phyloP scores from a whole-genome alignment of 2,888 invertebrate species.

The Rhorus exstirpatorius region DNA sequence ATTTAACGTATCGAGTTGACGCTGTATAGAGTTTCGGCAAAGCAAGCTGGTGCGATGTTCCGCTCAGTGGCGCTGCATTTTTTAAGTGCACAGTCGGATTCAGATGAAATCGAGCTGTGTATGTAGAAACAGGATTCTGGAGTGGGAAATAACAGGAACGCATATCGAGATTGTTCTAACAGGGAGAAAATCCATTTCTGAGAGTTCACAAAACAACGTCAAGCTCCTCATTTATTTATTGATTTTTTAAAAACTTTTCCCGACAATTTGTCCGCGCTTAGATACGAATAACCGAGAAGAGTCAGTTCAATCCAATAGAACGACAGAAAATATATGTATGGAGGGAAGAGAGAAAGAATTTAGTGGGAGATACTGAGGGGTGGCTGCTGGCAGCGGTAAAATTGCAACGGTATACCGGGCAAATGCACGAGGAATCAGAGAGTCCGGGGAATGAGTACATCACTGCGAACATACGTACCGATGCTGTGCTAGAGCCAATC shows the following conservation, averaged over 20 bases:
- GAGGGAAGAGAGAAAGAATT: slow-evolving; percentile 20
- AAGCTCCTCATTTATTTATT: slow-evolving; percentile 16
- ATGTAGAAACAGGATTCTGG: not conserved
- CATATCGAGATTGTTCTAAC: no score
- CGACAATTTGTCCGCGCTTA: slow-evolving; percentile 25
- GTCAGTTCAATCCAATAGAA: slow-evolving; percentile 30
- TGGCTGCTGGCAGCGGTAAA: slow-evolving; percentile 43
- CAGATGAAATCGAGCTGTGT: not conserved
- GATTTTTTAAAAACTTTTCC: not conserved
- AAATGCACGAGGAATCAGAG: slow-evolving; percentile 52
- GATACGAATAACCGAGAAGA: slow-evolving; percentile 16
- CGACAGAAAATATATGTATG: slow-evolving; percentile 24
- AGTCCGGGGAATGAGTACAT: slow-evolving; percentile 50
- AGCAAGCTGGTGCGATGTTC: not conserved
- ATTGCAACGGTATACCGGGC: slow-evolving; percentile 53
- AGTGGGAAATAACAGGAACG: not conserved
- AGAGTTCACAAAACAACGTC: slow-evolving; percentile 16
- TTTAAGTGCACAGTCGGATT: not conserved
- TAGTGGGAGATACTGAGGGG: slow-evolving; percentile 54
- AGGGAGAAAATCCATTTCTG: not conserved
- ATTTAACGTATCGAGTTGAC: not conserved
- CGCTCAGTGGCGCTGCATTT: not conserved
- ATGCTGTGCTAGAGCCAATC: slow-evolving; percentile 78
- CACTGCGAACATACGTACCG: slow-evolving; percentile 61
- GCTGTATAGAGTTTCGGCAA: not conserved